Evolutionary conservation across 2,888 invertebrate genomes (phyloP).

Genomic region (Eristalinus aeneus): DNA sequence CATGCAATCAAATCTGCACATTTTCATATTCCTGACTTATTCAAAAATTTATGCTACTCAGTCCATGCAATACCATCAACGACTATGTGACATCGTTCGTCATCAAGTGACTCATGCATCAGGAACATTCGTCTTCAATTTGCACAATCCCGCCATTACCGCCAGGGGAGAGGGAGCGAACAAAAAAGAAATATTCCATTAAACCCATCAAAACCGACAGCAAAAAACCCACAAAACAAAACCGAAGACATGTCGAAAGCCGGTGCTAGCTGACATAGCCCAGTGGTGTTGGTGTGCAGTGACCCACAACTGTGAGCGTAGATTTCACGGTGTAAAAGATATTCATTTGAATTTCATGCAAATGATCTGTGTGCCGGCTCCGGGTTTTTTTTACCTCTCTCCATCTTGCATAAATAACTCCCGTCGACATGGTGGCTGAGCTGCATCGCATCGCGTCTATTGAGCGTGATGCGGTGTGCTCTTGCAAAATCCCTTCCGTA

Average conservation of each 20-base stretch:
- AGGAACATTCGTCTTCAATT: not conserved
- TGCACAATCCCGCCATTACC: not conserved
- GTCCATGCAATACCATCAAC: not conserved
- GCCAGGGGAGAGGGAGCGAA: not conserved
- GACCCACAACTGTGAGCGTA: conserved; percentile 55
- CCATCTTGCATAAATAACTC: conserved; percentile 36
- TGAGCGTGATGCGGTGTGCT: not conserved
- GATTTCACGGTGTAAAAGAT: conserved; percentile 60
- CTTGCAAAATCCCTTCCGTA: not conserved
- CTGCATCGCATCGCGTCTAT: not conserved
- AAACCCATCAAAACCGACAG: not conserved
- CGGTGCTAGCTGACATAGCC: not conserved
- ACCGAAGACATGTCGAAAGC: conserved; percentile 21
- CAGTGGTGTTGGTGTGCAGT: conserved; percentile 37
- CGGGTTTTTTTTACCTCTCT: conserved; percentile 6
- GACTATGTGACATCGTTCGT: not conserved
- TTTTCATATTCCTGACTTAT: too few relatives aligned
- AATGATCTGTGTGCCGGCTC: conserved; percentile 52
- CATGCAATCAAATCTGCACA: too few relatives aligned
- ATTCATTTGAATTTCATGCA: conserved; percentile 66
- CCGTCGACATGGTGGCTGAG: conserved; percentile 31
- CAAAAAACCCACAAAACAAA: conserved; percentile 6
- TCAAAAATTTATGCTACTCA: too few relatives aligned
- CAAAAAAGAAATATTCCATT: not conserved
- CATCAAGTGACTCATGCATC: not conserved